phyloP scores from a whole-genome alignment of 1,140 invertebrate genomes.

The Brachionus sp. region DNA sequence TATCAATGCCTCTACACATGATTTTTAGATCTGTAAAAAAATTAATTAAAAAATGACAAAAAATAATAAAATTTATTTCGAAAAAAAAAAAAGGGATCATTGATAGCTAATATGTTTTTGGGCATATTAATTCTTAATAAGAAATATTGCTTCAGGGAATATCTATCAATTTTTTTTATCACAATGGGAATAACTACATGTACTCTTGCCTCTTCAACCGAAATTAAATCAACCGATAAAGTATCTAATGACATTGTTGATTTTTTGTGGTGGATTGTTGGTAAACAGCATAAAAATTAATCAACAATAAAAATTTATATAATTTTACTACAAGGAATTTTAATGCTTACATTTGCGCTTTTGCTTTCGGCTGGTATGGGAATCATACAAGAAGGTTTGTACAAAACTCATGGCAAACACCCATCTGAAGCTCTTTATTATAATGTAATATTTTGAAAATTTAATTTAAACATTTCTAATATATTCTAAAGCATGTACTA shows the following conservation, averaged over 20 bases:
- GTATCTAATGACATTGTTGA: conserved; percentile 46
- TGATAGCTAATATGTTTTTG: conserved; percentile 94
- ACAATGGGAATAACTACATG: conserved; percentile 83
- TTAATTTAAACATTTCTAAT: not conserved
- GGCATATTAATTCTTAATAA: conserved; percentile 83
- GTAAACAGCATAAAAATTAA: not conserved
- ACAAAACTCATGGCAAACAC: conserved; percentile 82
- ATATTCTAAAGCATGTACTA: conserved; percentile 67
- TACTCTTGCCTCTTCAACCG: conserved; percentile 78
- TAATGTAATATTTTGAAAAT: conserved; percentile 63
- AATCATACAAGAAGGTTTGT: conserved; percentile 88
- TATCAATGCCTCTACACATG: conserved; percentile 96
- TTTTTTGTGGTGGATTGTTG: conserved; percentile 49
- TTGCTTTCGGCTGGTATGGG: conserved; percentile 92
- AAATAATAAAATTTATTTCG: conserved; percentile 41
- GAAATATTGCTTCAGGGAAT: conserved; percentile 77
- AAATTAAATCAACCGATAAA: conserved; percentile 50
- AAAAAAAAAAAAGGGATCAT: conserved; percentile 72
- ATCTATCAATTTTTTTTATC: conserved; percentile 86
- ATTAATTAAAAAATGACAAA: conserved; percentile 34
- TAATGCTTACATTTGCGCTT: conserved; percentile 77
- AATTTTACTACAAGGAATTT: conserved; percentile 46
- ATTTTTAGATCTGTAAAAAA: conserved; percentile 87
- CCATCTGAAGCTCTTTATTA: conserved; percentile 89
- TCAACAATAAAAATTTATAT: not conserved